Base-by-base conservation (phyloP, 2,113 vertebrate genomes). In the Colistium nudipinnis region DNA sequence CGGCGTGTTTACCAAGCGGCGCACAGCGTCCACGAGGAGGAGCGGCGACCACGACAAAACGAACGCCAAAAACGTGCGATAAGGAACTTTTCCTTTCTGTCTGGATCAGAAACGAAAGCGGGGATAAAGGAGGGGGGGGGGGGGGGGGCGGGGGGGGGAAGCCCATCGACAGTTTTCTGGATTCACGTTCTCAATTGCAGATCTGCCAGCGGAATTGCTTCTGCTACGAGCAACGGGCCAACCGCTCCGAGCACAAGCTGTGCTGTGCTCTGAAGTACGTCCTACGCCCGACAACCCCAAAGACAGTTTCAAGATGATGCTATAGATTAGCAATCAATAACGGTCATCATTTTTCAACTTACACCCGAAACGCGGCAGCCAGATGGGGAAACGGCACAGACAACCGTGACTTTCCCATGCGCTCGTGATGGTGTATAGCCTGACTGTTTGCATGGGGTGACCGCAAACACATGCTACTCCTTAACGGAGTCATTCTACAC, bases 391-490 rank as follows among this genome's bases (percentile, higher is more conserved):
- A 67, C 41, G 64, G 56, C 57, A 68, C 38, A 62, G 82, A 82
- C 69, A 60, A 51, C 70, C 65, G 44, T 31, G 60, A 64, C 63
- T 76, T 78, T 43, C 62, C 39, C 24, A 8, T 6, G 65, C 74
- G 64, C 49, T 57, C 47, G 38, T 44, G 65, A 55, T 53, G 66
- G 45, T 54, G 45, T 54, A 11, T 9, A 25, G 56, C 38, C 33
- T 59, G 33, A 36, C 53, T 80, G 78, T 84, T 87, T 84, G 79
- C 74, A 76, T 28, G 71, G 49, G 47, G 59, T 24, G 62, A 85
- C 89, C 82, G 69, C 86, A 80, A 83, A 81, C 86, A 89, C 80
- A 87, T 88, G 89, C 70, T 81, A 41, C 68, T 62, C 44, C 64
- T 89, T 80, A 85, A 59, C 55, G 31, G 33, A 71, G 59, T 61